Percentiles rank a stretch among this genome's conserved stretches.
phyloP scores from a whole-genome alignment of 2,113 vertebrate species.

The Coracopsis vasa region DNA sequence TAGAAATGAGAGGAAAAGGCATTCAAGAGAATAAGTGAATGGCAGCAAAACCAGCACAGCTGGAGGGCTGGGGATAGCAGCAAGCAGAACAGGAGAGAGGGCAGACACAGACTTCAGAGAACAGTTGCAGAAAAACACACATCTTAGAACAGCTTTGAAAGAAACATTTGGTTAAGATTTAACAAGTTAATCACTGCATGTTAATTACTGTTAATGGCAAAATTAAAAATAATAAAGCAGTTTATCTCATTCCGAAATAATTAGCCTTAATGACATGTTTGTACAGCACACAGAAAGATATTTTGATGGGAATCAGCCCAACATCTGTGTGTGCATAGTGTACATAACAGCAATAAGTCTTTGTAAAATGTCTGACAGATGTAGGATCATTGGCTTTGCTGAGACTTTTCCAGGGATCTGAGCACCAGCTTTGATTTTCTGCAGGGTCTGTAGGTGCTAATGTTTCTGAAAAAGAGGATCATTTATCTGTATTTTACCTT shows the following conservation, averaged over 20 bases:
- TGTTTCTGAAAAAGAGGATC: neutral
- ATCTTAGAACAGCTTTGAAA: neutral
- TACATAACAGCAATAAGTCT: neutral
- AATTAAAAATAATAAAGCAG: conserved; percentile 31
- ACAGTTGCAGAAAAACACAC: neutral
- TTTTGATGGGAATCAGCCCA: neutral
- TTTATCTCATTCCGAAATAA: conserved; percentile 17
- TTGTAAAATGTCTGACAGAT: neutral
- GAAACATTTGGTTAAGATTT: neutral
- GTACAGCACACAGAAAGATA: neutral
- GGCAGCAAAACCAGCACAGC: neutral
- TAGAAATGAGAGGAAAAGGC: neutral
- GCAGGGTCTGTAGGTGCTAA: neutral
- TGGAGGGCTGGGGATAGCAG: neutral
- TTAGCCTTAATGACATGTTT: neutral
- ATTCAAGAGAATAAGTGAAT: neutral
- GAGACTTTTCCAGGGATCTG: neutral
- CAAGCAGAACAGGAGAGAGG: neutral
- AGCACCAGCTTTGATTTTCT: neutral
- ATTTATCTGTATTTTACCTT: neutral
- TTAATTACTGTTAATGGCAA: conserved; percentile 39
- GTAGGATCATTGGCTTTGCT: neutral
- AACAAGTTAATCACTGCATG: neutral
- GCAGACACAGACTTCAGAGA: neutral
- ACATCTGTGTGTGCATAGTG: neutral